phyloP scores from a whole-genome alignment of 1,140 invertebrate genomes.

The Hylaeus volcanicus region DNA sequence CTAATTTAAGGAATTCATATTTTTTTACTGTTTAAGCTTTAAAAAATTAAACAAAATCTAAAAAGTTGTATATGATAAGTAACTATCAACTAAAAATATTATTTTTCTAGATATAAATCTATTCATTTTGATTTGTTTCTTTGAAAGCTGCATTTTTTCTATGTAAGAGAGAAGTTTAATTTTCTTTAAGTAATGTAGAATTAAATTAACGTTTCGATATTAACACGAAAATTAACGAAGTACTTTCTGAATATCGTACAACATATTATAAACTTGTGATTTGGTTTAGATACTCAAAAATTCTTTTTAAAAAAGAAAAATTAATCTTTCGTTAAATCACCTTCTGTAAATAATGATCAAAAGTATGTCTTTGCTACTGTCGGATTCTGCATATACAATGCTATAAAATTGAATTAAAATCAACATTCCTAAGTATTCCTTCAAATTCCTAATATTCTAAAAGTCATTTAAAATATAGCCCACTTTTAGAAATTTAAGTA shows the following conservation, averaged over 20 bases:
- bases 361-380: neutral
- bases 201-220: neutral
- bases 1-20: neutral
- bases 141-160: neutral
- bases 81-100: neutral
- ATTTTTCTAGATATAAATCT: neutral
- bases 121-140: neutral
- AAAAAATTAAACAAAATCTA: neutral
- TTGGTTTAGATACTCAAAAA: neutral
- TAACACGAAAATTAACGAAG: neutral
- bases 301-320: neutral
- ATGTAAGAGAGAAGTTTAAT: neutral
- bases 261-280: neutral
- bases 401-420: conserved; percentile 1
- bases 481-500: neutral
- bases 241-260: neutral
- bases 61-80: neutral
- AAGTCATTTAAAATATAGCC: neutral
- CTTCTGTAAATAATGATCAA: neutral
- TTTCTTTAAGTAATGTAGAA: neutral
- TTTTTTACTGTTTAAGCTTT: neutral
- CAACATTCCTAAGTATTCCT: neutral
- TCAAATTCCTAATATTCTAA: neutral
- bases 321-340: neutral
- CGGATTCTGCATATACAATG: neutral